Conservation (phyloP, 2,113 vertebrate genomes). For the Archocentrus centrarchus region DNA sequence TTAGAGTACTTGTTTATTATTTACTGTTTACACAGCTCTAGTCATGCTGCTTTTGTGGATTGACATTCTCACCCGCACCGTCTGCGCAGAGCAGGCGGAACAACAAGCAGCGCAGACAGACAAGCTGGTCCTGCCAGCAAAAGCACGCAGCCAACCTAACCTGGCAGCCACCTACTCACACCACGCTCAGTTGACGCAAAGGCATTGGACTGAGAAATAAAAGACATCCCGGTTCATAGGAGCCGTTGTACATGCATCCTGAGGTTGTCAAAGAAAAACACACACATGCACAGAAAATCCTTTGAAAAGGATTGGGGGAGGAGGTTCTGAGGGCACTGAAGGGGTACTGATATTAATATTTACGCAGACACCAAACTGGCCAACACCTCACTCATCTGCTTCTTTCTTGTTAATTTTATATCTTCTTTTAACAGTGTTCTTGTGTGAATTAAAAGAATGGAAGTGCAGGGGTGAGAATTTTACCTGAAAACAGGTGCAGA, state of each 20-base stretch:
- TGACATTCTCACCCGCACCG: constrained; percentile 69
- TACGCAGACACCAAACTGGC: constrained; percentile 62
- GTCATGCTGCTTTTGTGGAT: constrained; percentile 75
- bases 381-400: constrained; percentile 25
- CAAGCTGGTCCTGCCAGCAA: constrained; percentile 51
- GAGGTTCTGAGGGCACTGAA: constrained; percentile 30
- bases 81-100: constrained; percentile 69
- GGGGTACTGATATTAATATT: constrained; percentile 71
- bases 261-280: constrained; percentile 73
- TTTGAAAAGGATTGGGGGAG: constrained; percentile 25
- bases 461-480: background rate
- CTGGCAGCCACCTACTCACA: constrained; percentile 57
- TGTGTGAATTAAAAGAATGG: constrained; percentile 14
- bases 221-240: constrained; percentile 78
- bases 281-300: constrained; percentile 56
- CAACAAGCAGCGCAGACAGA: constrained; percentile 60
- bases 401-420: constrained; percentile 22
- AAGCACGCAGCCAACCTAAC: constrained; percentile 63
- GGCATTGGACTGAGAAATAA: constrained; percentile 80
- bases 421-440: constrained; percentile 16
- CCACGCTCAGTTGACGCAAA: constrained; percentile 72
- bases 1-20: constrained; percentile 84
- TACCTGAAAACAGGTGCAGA: constrained; percentile 1
- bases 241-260: constrained; percentile 74
- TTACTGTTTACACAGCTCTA: constrained; percentile 82